These are phyloP conservation scores for Fragum whitleyi DNA, from an alignment of 2,888 invertebrate genomes.

Conservation along the genomic window DNA sequence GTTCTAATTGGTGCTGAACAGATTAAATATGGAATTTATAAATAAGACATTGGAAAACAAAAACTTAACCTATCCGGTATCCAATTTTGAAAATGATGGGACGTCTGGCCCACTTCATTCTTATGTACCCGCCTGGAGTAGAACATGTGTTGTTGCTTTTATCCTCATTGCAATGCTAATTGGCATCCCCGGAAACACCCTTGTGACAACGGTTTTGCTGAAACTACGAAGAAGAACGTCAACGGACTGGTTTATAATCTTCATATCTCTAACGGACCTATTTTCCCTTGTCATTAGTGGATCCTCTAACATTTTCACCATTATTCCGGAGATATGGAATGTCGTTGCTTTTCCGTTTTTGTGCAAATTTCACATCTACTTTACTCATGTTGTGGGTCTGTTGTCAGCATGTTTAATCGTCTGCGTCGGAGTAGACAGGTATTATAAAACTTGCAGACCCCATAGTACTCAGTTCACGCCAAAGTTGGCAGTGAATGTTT, in stretches of 20 bases:
- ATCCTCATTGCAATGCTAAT: background rate
- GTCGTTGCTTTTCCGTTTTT: background rate
- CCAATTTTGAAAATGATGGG: too few species aligned
- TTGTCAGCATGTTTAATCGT: background rate
- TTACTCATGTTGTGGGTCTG: background rate
- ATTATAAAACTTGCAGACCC: background rate
- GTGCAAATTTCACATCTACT: background rate
- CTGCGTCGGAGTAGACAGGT: slow-evolving; percentile 1
- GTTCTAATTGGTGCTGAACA: too few species aligned
- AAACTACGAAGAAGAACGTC: background rate
- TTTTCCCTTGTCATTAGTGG: background rate
- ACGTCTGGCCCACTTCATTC: too few species aligned
- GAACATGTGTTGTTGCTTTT: background rate
- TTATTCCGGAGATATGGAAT: background rate
- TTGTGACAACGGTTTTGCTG: background rate
- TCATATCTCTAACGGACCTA: background rate
- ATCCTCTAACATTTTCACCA: background rate
- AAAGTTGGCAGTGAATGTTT: background rate
- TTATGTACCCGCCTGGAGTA: background rate
- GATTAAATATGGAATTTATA: too few species aligned
- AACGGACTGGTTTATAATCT: slow-evolving; percentile 10
- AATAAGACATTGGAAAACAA: too few species aligned
- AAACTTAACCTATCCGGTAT: too few species aligned
- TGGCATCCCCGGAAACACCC: background rate
- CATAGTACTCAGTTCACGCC: background rate